Evolutionary conservation across 2,888 invertebrate species (phyloP).

Genomic region (Physocephala rufipes): DNA sequence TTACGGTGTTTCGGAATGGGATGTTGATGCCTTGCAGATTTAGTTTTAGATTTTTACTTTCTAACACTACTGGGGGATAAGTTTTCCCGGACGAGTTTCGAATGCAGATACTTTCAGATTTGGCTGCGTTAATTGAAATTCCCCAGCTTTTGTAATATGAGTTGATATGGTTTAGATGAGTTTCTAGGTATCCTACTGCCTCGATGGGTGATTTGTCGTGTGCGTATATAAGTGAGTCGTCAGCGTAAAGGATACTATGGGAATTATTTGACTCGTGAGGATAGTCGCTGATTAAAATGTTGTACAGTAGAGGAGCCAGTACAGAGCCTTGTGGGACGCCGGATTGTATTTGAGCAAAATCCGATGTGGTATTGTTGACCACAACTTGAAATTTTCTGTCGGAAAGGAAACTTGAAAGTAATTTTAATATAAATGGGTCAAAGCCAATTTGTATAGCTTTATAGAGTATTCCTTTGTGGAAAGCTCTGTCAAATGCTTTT

Average conservation of each 20-base stretch:
- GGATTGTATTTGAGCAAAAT: not conserved
- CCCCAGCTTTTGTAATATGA: slow-evolving; percentile 33
- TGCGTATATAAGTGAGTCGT: slow-evolving; percentile 34
- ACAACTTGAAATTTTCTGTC: slow-evolving; percentile 29
- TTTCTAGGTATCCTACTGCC: not conserved
- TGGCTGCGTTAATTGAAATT: slow-evolving; percentile 19
- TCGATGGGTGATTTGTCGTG: slow-evolving; percentile 8
- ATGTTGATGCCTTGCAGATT: too few species aligned
- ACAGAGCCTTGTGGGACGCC: too few species aligned
- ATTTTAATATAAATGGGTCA: slow-evolving; percentile 14
- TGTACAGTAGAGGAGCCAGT: too few species aligned
- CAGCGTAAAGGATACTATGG: too few species aligned
- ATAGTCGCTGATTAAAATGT: too few species aligned
- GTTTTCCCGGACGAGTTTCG: slow-evolving; percentile 33
- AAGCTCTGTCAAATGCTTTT: too few species aligned
- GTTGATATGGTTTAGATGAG: slow-evolving; percentile 14
- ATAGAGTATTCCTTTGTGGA: too few species aligned
- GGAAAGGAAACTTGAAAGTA: slow-evolving; percentile 8
- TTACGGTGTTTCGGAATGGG: too few species aligned
- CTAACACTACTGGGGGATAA: too few species aligned
- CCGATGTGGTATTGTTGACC: slow-evolving; percentile 25
- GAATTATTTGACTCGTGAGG: too few species aligned
- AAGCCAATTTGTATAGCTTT: slow-evolving; percentile 17
- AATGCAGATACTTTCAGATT: slow-evolving; percentile 12
- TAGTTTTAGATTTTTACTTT: too few species aligned